phyloP scores from a whole-genome alignment of 30 jellyfish, hydroid and myxozoan genomes.

The Hydra vulgaris region DNA sequence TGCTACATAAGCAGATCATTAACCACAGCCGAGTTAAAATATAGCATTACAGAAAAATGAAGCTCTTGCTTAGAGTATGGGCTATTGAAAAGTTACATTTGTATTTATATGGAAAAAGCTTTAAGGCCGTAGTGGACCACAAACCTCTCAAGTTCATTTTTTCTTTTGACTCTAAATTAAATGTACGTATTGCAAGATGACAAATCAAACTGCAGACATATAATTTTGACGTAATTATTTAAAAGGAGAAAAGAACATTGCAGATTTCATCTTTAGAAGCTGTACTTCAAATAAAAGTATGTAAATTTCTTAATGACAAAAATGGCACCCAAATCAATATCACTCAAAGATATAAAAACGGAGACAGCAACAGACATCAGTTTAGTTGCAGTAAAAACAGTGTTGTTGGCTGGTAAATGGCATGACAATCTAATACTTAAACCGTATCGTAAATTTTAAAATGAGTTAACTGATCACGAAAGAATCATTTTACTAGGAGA shows the following conservation, averaged over 20 bases:
- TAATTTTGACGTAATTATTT: background rate
- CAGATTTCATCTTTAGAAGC: no score
- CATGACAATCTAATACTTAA: no score
- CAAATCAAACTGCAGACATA: conserved; percentile 10
- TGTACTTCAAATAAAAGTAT: background rate
- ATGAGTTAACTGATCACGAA: background rate
- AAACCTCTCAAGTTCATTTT: no score
- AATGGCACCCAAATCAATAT: conserved; percentile 38
- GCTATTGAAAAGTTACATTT: no score
- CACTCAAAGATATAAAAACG: conserved; percentile 29
- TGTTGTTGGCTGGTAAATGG: no score
- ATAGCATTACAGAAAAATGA: conserved; percentile 7
- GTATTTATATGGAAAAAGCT: no score
- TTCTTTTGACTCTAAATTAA: background rate
- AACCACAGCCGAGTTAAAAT: conserved; percentile 26
- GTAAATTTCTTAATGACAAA: conserved; percentile 2
- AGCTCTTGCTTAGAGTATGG: conserved; percentile 19
- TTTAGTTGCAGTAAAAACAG: no score
- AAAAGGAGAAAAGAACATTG: conserved; percentile 4
- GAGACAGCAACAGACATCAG: conserved; percentile 28
- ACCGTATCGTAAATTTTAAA: no score
- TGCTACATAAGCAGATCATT: no score
- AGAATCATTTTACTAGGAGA: conserved; percentile 17
- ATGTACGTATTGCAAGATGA: conserved; percentile 12
- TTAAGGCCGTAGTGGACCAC: no score